These are phyloP conservation scores for Dicyrtoma fusca DNA, from an alignment of 2,888 invertebrate species.

Conservation along the genomic window DNA sequence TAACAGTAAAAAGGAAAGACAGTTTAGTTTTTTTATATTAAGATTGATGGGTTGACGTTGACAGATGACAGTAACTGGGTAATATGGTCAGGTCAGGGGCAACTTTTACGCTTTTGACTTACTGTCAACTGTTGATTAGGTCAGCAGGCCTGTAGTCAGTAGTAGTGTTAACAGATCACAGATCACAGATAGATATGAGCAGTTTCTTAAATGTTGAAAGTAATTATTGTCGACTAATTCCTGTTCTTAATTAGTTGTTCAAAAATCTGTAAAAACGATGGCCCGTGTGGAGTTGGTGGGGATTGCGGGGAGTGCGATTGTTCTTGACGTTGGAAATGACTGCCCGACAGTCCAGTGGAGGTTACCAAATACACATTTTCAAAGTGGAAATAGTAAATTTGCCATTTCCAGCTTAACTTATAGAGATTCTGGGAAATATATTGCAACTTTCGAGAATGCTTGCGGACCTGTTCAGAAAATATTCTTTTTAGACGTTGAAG, in stretches of 20 bases:
- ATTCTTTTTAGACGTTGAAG: slow-evolving; percentile 31
- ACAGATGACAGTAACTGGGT: no score
- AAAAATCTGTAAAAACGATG: not conserved
- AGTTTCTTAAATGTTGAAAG: not conserved
- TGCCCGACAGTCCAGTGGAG: slow-evolving; percentile 17
- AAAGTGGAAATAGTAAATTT: not conserved
- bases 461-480: slow-evolving; percentile 10
- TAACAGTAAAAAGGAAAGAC: no score
- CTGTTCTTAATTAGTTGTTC: not conserved
- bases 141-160: no score
- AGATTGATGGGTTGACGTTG: no score
- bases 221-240: not conserved
- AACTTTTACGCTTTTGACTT: no score
- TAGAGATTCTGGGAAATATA: slow-evolving; percentile 26
- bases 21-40: no score
- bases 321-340: not conserved
- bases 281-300: slow-evolving; percentile 17
- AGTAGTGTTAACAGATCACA: no score
- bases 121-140: no score
- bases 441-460: not conserved
- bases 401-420: slow-evolving; percentile 13
- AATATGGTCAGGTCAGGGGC: no score
- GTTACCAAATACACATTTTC: slow-evolving; percentile 11
- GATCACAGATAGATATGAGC: not conserved
- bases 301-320: slow-evolving; percentile 12